phyloP scores from a whole-genome alignment of 2,113 vertebrate species.

The Gobio gobio region DNA sequence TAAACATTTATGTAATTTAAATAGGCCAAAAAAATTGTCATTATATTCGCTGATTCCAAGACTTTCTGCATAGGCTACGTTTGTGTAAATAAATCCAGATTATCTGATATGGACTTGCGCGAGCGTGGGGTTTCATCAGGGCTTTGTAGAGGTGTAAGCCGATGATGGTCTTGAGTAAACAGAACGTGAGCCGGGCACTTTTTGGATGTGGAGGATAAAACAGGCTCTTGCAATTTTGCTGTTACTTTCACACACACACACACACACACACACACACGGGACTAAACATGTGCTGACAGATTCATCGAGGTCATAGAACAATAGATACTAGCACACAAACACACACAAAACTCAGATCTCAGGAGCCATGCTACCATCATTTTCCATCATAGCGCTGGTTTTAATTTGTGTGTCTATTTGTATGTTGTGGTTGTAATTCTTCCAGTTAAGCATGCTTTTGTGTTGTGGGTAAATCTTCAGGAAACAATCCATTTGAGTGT shows the following conservation, averaged over 20 bases:
- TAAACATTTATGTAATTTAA: no score
- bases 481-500: constrained; percentile 10
- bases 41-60: not conserved
- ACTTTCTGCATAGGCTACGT: not conserved
- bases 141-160: constrained; percentile 62
- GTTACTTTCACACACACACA: constrained; percentile 8
- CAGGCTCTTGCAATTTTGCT: constrained; percentile 52
- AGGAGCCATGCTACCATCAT: constrained; percentile 9
- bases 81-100: constrained; percentile 37
- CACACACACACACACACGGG: not conserved
- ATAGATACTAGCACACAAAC: constrained; percentile 37
- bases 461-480: constrained; percentile 25
- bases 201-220: constrained; percentile 31
- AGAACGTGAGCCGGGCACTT: constrained; percentile 64
- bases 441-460: not conserved
- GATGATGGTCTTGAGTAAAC: constrained; percentile 72
- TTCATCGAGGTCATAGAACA: constrained; percentile 18
- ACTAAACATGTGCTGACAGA: not conserved
- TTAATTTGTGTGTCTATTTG: constrained; percentile 14
- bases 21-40: not conserved
- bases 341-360: not conserved
- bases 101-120: constrained; percentile 51
- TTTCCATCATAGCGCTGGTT: not conserved
- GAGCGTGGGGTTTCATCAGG: constrained; percentile 46
- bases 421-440: constrained; percentile 17